These are phyloP conservation scores for Papilio demoleus DNA, from an alignment of 2,888 invertebrate species.

Conservation along the genomic window DNA sequence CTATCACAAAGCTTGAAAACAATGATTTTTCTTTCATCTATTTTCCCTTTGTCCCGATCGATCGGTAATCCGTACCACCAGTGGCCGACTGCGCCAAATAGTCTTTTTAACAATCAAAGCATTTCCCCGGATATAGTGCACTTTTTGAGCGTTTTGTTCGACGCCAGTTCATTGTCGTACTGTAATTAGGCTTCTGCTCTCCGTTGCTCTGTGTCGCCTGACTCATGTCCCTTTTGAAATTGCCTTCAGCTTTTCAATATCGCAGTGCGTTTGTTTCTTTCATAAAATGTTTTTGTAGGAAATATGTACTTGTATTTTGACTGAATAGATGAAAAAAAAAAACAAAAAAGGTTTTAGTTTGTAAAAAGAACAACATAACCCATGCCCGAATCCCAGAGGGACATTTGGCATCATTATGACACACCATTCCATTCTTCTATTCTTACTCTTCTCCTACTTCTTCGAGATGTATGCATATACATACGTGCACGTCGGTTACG, in stretches of 20 bases:
- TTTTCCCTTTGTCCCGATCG: slow-evolving; percentile 8
- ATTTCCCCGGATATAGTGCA: slow-evolving; percentile 8
- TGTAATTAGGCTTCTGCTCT: slow-evolving; percentile 33
- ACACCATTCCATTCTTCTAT: too few species aligned
- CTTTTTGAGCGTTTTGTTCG: slow-evolving; percentile 32
- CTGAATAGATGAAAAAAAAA: not conserved
- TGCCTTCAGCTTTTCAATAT: slow-evolving; percentile 10
- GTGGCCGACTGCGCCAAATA: slow-evolving; percentile 1
- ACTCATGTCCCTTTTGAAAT: slow-evolving; percentile 6
- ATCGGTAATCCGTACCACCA: not conserved
- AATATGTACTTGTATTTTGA: not conserved
- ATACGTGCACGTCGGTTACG: too few species aligned
- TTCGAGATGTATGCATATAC: too few species aligned
- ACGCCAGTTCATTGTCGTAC: slow-evolving; percentile 15
- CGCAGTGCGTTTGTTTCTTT: slow-evolving; percentile 4
- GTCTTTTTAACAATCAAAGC: slow-evolving; percentile 10
- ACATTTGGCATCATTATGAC: too few species aligned
- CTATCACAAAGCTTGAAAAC: not conserved
- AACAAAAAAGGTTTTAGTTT: not conserved
- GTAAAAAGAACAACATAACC: too few species aligned
- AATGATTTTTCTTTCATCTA: slow-evolving; percentile 4
- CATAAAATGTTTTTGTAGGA: slow-evolving; percentile 1
- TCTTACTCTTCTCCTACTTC: too few species aligned
- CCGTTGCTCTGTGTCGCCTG: not conserved
- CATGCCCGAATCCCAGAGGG: too few species aligned